A percentile compares a stretch with the other conserved stretches of the same genome.
These are phyloP conservation scores for Steatornis caripensis DNA, from an alignment of 2,113 vertebrate genomes.

Conservation along the genomic window DNA sequence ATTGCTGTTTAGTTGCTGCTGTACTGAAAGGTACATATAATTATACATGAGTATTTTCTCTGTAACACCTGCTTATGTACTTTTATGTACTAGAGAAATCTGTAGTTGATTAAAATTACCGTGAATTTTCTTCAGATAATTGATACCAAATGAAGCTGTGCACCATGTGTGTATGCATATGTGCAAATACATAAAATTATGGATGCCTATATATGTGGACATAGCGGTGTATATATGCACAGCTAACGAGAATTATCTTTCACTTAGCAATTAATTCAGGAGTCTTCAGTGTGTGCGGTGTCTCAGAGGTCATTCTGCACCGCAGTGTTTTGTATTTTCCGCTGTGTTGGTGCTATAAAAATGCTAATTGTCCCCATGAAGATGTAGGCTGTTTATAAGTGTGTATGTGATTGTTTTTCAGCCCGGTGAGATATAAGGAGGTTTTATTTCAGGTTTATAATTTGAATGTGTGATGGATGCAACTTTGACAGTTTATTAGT, in stretches of 20 bases:
- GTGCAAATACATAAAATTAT: neutral
- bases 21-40: neutral
- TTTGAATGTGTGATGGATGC: constrained; percentile 7
- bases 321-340: neutral
- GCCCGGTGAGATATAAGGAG: neutral
- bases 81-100: neutral
- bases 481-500: constrained; percentile 52
- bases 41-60: neutral
- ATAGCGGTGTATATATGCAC: neutral
- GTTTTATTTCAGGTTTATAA: constrained; percentile 39
- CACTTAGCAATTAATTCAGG: constrained; percentile 27
- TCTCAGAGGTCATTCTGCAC: constrained; percentile 34
- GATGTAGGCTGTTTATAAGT: neutral
- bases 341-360: constrained; percentile 4
- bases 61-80: neutral
- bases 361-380: constrained; percentile 54
- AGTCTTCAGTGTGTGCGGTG: neutral
- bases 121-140: neutral
- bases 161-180: neutral
- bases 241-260: neutral
- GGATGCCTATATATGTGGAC: neutral
- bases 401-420: neutral
- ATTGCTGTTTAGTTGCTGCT: neutral
- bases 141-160: neutral
- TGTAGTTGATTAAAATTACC: constrained; percentile 26